phyloP scores from a whole-genome alignment of 2,113 vertebrate species.

The Diglossa brunneiventris region DNA sequence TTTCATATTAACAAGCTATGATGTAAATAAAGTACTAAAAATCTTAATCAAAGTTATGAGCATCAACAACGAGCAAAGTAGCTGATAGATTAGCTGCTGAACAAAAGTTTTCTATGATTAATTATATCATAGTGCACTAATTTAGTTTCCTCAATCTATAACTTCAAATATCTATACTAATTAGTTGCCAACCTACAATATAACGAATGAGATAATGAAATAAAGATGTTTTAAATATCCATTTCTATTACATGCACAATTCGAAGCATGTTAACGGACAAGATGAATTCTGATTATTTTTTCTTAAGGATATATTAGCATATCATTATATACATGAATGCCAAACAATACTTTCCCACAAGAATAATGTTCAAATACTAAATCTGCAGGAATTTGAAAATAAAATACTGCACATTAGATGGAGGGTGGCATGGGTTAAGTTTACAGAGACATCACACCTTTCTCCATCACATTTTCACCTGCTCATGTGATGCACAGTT shows the following conservation, averaged over 20 bases:
- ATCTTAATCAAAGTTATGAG: constrained; percentile 40
- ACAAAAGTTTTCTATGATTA: constrained; percentile 47
- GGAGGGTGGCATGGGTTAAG: constrained; percentile 31
- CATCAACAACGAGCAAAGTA: constrained; percentile 23
- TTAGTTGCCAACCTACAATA: constrained; percentile 44
- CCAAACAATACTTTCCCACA: neutral
- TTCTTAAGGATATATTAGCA: neutral
- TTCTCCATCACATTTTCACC: constrained; percentile 59
- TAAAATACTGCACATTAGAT: neutral
- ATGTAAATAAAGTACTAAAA: constrained; percentile 16
- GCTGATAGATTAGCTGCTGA: constrained; percentile 41
- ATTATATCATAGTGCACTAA: constrained; percentile 15
- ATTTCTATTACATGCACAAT: neutral
- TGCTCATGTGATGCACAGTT: constrained; percentile 24
- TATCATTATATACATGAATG: neutral
- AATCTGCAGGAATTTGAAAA: neutral
- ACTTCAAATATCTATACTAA: constrained; percentile 53
- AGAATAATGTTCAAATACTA: neutral
- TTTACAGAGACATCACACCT: constrained; percentile 36
- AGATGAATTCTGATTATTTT: neutral
- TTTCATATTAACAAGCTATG: neutral
- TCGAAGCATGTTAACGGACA: neutral
- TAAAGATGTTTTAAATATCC: constrained; percentile 31
- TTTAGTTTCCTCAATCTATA: constrained; percentile 25
- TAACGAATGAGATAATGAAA: constrained; percentile 51